Conservation (phyloP, 2,113 vertebrate species). For the Greenwoodochromis staneri region DNA sequence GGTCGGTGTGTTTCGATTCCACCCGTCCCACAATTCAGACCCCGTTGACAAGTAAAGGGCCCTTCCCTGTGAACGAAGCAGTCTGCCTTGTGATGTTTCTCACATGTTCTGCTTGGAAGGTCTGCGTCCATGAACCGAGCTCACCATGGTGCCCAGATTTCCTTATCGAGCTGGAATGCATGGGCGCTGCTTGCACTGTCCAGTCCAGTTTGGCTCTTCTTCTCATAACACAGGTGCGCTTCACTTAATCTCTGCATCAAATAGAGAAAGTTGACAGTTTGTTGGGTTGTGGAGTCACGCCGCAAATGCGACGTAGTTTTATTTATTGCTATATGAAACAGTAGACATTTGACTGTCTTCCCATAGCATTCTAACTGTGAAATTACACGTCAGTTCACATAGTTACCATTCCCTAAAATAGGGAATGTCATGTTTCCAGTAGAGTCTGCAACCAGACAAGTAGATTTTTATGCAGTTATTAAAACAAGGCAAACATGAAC, state of each 20-base stretch:
- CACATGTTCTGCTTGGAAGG: constrained; percentile 32
- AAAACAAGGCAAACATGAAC: background rate
- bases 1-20: constrained; percentile 22
- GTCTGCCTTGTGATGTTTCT: constrained; percentile 47
- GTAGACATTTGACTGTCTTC: background rate
- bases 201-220: background rate
- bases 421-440: background rate
- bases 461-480: background rate
- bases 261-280: background rate
- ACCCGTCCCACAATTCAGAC: constrained; percentile 17
- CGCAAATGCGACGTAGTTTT: background rate
- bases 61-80: constrained; percentile 13
- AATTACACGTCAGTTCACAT: background rate
- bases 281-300: background rate
- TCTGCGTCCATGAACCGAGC: constrained; percentile 21
- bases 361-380: background rate
- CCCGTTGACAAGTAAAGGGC: constrained; percentile 50
- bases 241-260: background rate
- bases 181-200: background rate
- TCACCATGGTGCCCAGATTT: constrained; percentile 17
- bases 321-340: background rate
- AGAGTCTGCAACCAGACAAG: background rate
- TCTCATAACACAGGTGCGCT: constrained; percentile 33
- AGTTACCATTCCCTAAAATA: accelerated
- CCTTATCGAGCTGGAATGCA: constrained; percentile 23